phyloP scores from a whole-genome alignment of 2,888 invertebrate species.

The Harpalus rufipes region DNA sequence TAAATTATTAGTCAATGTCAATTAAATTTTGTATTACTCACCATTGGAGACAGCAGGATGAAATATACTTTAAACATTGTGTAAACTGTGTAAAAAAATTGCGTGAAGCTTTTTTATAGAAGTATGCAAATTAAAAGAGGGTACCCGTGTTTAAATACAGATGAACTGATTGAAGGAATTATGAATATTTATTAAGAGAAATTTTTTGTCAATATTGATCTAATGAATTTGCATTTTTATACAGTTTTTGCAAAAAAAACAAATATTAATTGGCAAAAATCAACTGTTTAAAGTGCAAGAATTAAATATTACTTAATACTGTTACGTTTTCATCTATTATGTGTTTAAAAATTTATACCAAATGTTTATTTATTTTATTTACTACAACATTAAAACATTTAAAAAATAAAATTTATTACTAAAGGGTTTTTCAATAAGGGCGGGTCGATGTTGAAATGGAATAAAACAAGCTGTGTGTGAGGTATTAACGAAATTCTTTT shows the following conservation, averaged over 20 bases:
- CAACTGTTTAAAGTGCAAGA: neutral
- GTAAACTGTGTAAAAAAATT: neutral
- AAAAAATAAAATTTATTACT: too few relatives aligned
- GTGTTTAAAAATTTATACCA: too few relatives aligned
- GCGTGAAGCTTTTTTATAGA: neutral
- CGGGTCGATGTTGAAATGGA: too few relatives aligned
- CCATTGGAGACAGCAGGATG: neutral
- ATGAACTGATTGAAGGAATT: neutral
- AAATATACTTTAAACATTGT: neutral
- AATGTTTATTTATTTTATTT: too few relatives aligned
- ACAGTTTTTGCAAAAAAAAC: neutral
- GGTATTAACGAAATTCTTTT: too few relatives aligned
- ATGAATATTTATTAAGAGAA: conserved; percentile 3
- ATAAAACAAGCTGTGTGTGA: too few relatives aligned
- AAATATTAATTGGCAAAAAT: neutral
- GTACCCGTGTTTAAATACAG: neutral
- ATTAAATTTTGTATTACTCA: neutral
- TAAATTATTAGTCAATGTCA: neutral
- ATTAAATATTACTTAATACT: too few relatives aligned
- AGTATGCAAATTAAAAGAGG: neutral
- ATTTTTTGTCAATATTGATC: neutral
- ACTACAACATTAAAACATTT: too few relatives aligned
- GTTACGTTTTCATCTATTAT: too few relatives aligned
- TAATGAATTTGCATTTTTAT: neutral
- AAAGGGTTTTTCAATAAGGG: too few relatives aligned